Evolutionary conservation across 2,113 vertebrate genomes (phyloP), one percentile per base, ranked within the genome.

Genomic region (Cettia cetti): DNA sequence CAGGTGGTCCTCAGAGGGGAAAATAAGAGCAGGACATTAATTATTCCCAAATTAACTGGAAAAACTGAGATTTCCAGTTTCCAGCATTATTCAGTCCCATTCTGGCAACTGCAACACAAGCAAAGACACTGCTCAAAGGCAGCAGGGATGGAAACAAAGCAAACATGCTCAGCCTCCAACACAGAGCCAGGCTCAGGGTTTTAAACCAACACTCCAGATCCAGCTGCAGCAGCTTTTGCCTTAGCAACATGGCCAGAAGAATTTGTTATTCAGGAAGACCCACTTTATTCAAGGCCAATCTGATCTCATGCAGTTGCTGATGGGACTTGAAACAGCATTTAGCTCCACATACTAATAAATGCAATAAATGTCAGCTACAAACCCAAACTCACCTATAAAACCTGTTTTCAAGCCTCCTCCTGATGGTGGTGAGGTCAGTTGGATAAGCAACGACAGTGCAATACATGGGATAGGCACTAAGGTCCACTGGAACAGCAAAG

Each of bases 371-470:
- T 4, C 71, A 45, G 78, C n/a, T 23, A 60, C 68, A 81, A 82
- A 60, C 12, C 60, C 82, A 88, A 81, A 77, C 95, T 85, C 77
- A 99, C 99, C 99, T 99, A 97, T 99, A 99, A 97, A 99, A 99
- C 87, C 98, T 98, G 96, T 99, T 99, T 97, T 99, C 99, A 96
- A 99, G 98, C 92, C 99, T 98, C 95, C 97, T 98, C 94, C 98
- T 98, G 97, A 99, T 98, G 5, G 99, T 99, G 97, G 98, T 98
- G 94, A 99, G 98, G 98, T 99, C 99, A 77, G 99, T 99, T 90
- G 98, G 99, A 95, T 99, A 99, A 83, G 99, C 98, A 96, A 99
- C 99, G 68, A 98, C 99, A 91, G 99, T 99, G 98, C 99, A 99
- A 97, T 99, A 99, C 85, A 99, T 98, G 47, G 99, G 99, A 95